Percentiles rank a stretch among this genome's conserved stretches.
Conservation (phyloP, 30 jellyfish, hydroid and myxozoan genomes). For the Turritopsis rubra region DNA sequence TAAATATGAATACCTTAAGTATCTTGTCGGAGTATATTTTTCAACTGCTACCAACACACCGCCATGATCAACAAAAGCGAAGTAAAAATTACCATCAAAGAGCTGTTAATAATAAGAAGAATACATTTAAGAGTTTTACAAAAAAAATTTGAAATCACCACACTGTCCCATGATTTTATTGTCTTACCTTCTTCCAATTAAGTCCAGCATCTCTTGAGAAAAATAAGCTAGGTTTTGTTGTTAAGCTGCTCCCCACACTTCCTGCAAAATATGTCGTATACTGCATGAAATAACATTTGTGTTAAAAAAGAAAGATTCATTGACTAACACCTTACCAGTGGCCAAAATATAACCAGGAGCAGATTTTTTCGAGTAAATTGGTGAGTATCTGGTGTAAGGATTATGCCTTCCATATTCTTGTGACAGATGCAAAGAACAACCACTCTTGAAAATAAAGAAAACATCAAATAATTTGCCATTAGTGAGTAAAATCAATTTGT, state of each 20-base stretch:
- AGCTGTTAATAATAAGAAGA: slow-evolving; percentile 31
- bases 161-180: too few relatives aligned
- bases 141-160: too few relatives aligned
- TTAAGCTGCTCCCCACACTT: slow-evolving; percentile 46
- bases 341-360: slow-evolving; percentile 96
- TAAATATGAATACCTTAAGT: slow-evolving; percentile 34
- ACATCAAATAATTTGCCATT: too few relatives aligned
- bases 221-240: slow-evolving; percentile 50
- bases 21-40: slow-evolving; percentile 53
- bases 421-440: slow-evolving; percentile 89
- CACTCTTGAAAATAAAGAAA: slow-evolving; percentile 46
- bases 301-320: not conserved
- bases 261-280: slow-evolving; percentile 29
- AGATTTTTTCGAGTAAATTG: slow-evolving; percentile 73
- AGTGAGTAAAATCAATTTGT: too few relatives aligned
- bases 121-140: too few relatives aligned
- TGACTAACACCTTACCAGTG: slow-evolving; percentile 53
- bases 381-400: slow-evolving; percentile 63
- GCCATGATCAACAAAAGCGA: slow-evolving; percentile 88
- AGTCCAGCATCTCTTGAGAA: slow-evolving; percentile 80
- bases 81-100: slow-evolving; percentile 64
- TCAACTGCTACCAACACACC: slow-evolving; percentile 72
- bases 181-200: slow-evolving; percentile 87
- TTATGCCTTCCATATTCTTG: slow-evolving; percentile 77
- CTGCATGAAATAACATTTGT: not conserved